Evolutionary conservation across 2,888 invertebrate genomes (phyloP), one percentile per base, ranked within the genome.

Genomic region (Linnaemya vulpina): DNA sequence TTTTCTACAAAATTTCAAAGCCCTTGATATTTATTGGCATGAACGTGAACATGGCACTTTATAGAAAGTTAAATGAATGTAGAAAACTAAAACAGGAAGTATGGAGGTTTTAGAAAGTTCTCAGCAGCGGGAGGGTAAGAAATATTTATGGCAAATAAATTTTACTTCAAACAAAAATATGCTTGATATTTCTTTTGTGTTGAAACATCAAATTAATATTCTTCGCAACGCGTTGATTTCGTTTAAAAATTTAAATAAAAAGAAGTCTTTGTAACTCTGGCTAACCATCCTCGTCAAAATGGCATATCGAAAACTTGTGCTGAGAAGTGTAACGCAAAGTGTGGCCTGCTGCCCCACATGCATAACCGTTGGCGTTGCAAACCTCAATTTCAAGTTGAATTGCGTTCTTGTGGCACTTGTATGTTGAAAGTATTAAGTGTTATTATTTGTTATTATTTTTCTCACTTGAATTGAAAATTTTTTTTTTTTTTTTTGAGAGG

Each of bases 391-490:
- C 49, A 73, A 73, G 67, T 67, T 71, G 25, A 71, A 76, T 76
- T 55, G 7, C 30, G 7, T 55, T 81, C 68, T 15, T 49, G 30
- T 38, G 20, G 25, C 5, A 51, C 11, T 49, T 60, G 53, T 68
- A 22, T 43, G 25, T 58, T 7, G 38, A 43, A 40, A 53, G 25
- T 30, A 38, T 49, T 38, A 67, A 53, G 22, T 75, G 17, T 38
- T 62, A 51, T 68, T 76, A 25, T 51, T 46, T 75, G 17, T 38
- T 62, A 51, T 68, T 76, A 25, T 51, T 46, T 80, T 71, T 65
- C 43, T 20, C 35, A 80, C 38, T 70, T 79, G 17, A 60, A 75
- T 43, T 71, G 20, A 58, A 58, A 77, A 67, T 30, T 70, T 78
- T 63, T 7, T 55, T 40, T 78, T 63, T 7, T 55, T 40, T 35